Conservation (phyloP, 1,140 invertebrate genomes). For the Rhagoletis zephyria region DNA sequence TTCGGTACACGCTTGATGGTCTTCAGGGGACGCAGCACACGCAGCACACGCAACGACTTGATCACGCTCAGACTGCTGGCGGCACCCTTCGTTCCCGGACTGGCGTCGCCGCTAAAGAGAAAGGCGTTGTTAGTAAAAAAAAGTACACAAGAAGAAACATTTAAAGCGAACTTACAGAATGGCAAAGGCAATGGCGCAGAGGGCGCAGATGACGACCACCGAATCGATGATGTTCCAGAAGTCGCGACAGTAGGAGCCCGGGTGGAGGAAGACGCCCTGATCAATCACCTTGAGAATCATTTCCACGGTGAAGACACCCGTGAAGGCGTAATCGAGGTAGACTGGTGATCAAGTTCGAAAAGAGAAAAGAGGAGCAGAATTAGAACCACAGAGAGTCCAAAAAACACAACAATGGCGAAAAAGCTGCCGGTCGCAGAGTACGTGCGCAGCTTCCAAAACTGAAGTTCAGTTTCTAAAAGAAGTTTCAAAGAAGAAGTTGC, state of each 20-base stretch:
- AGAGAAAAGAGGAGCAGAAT: too few relatives aligned
- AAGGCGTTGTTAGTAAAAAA: too few relatives aligned
- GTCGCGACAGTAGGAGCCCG: constrained; percentile 92
- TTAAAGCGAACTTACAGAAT: constrained; percentile 94
- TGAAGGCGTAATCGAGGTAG: constrained; percentile 99
- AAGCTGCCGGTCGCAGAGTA: too few relatives aligned
- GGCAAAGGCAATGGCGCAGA: too few relatives aligned
- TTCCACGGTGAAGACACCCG: constrained; percentile 98
- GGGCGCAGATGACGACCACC: constrained; percentile 98
- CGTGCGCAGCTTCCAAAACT: too few relatives aligned
- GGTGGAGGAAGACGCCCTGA: constrained; percentile 95
- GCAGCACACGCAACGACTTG: constrained; percentile 97
- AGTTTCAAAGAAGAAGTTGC: too few relatives aligned
- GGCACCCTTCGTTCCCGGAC: too few relatives aligned
- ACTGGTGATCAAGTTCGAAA: constrained; percentile 92
- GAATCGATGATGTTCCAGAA: constrained; percentile 98
- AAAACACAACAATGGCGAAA: too few relatives aligned
- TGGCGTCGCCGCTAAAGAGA: too few relatives aligned
- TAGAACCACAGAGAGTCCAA: too few relatives aligned
- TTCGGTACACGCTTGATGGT: constrained; percentile 99
- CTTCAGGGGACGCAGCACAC: constrained; percentile 98
- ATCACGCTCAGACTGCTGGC: constrained; percentile 83
- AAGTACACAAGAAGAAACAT: too few relatives aligned
- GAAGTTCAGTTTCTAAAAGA: too few relatives aligned
- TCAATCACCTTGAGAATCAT: constrained; percentile 97